phyloP scores from a whole-genome alignment of 1,140 invertebrate genomes.

The Aphelenchoides fujianensis region DNA sequence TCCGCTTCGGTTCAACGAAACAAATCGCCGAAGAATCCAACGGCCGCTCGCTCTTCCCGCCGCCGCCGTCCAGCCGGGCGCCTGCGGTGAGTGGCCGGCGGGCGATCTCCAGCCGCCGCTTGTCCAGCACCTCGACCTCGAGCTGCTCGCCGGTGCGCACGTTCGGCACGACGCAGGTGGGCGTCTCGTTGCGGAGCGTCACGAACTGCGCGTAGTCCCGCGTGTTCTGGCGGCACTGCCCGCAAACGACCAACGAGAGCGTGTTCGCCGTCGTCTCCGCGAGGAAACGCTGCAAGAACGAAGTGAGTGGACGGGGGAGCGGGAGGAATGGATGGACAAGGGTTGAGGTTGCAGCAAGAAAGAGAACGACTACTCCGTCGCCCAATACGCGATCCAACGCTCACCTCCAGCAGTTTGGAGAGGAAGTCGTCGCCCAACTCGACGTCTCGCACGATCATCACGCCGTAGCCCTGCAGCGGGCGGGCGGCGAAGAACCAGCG shows the following conservation, averaged over 20 bases:
- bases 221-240: neutral
- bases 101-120: neutral
- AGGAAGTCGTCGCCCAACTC: slow-evolving; percentile 3
- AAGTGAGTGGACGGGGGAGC: too few species aligned
- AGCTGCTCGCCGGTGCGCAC: neutral
- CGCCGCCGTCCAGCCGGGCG: too few species aligned
- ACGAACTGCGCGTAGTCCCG: neutral
- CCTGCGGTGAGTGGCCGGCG: neutral
- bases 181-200: neutral
- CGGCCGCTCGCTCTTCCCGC: too few species aligned
- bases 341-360: too few species aligned
- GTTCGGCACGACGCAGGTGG: neutral
- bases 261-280: neutral
- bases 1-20: too few species aligned
- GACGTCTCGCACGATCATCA: slow-evolving; percentile 6
- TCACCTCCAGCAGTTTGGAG: neutral
- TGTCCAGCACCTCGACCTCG: slow-evolving; percentile 6
- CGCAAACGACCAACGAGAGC: slow-evolving; percentile 3
- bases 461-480: neutral
- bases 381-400: neutral
- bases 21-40: too few species aligned
- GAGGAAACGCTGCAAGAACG: neutral
- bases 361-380: too few species aligned
- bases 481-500: neutral
- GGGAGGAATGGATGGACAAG: too few species aligned